phyloP scores from a whole-genome alignment of 2,888 invertebrate species.

The Ephialtes manifestator region DNA sequence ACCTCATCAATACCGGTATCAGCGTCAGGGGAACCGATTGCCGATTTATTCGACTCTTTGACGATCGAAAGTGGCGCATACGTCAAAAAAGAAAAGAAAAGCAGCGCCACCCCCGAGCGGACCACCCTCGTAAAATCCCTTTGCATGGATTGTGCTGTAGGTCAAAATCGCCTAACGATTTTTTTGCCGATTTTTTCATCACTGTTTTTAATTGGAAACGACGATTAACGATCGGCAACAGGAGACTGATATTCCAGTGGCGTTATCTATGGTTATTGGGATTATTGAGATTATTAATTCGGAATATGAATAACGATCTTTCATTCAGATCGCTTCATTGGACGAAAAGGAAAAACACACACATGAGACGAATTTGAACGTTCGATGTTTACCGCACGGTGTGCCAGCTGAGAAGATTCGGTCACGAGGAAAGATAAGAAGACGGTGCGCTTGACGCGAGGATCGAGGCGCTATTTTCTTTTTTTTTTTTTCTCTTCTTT shows the following conservation, averaged over 20 bases:
- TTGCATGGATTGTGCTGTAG: not conserved
- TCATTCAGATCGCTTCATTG: not conserved
- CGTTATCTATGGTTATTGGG: not conserved
- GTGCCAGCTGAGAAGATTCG: slow-evolving; percentile 21
- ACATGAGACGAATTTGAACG: not conserved
- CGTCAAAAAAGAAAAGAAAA: too few relatives aligned
- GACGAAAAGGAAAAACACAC: not conserved
- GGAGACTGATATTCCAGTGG: not conserved
- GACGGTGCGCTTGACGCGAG: not conserved
- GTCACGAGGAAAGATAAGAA: slow-evolving; percentile 41
- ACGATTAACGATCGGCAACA: not conserved
- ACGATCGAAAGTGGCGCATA: not conserved
- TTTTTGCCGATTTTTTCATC: not conserved
- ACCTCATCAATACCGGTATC: not conserved
- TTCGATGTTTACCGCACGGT: slow-evolving; percentile 5
- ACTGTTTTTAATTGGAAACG: not conserved
- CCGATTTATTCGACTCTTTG: not conserved
- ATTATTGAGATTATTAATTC: not conserved
- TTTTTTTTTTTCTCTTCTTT: not conserved
- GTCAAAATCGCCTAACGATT: not conserved
- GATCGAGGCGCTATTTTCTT: slow-evolving; percentile 20
- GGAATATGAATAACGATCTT: not conserved
- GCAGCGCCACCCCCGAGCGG: not conserved
- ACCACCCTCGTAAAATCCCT: not conserved
- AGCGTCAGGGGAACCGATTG: not conserved